These are phyloP conservation scores for Pandemis cinnamomeana DNA, from an alignment of 2,888 invertebrate species.

Conservation along the genomic window DNA sequence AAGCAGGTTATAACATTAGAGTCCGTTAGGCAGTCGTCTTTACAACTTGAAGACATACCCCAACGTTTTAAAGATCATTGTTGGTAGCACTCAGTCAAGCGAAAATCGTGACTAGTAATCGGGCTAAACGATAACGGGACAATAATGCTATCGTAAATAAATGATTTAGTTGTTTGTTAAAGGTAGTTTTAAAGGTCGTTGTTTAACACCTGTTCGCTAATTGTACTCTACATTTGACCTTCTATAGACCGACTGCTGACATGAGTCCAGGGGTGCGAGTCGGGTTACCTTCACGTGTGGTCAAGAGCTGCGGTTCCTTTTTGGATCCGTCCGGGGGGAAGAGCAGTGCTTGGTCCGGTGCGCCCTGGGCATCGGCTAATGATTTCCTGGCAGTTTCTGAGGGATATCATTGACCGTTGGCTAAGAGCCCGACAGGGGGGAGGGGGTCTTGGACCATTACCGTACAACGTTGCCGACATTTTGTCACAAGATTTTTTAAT, in stretches of 20 bases:
- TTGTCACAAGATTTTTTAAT: too few relatives aligned
- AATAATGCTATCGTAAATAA: slow-evolving; percentile 38
- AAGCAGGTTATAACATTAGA: not conserved
- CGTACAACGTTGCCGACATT: too few relatives aligned
- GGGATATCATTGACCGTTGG: too few relatives aligned
- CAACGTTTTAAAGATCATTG: not conserved
- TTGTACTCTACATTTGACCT: not conserved
- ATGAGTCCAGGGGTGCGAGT: too few relatives aligned
- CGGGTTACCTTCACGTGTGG: too few relatives aligned
- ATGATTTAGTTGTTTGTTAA: slow-evolving; percentile 29
- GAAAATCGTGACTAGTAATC: slow-evolving; percentile 40
- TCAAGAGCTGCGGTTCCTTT: too few relatives aligned
- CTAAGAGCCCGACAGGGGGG: too few relatives aligned
- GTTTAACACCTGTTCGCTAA: slow-evolving; percentile 18
- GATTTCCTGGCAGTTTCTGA: too few relatives aligned
- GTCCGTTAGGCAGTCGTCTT: not conserved
- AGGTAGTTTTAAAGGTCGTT: not conserved
- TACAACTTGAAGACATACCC: not conserved
- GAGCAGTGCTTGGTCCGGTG: too few relatives aligned
- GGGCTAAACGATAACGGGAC: slow-evolving; percentile 33
- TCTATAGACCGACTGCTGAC: not conserved
- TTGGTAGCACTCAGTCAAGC: slow-evolving; percentile 11
- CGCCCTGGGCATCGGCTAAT: too few relatives aligned
- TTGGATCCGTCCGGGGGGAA: too few relatives aligned
- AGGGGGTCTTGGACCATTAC: too few relatives aligned